Base-by-base conservation (phyloP, 2,113 vertebrate species). In the Pycnonotus jocosus region DNA sequence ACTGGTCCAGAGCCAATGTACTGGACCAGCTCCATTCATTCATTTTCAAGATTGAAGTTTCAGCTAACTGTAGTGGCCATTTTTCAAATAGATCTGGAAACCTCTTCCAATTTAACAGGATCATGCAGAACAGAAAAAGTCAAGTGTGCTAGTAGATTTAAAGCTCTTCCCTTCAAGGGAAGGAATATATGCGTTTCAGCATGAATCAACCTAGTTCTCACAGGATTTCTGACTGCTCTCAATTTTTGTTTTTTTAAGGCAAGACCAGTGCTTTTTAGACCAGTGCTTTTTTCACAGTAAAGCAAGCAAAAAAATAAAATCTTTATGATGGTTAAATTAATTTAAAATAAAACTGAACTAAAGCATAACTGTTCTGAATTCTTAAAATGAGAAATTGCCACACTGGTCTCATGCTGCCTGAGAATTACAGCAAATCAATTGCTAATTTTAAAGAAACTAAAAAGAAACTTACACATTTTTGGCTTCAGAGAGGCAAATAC, bases 1-100 rank as follows among this genome's bases (percentile, higher is more conserved):
- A 99, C 99, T 99, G 99, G 99, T 98, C 97, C 97, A 95, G 92
- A 98, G 99, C 99, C 99, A 99, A 98, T 97, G 97, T 97, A 98
- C 98, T 99, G 99, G 99, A 99, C 97, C 93, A 54, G 87, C 96
- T 99, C 99, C 99, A 99, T 98, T 96, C 97, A 98, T 98, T 98
- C 97, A 98, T 98, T 98, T 98, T 98, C 97, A 98, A 98, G 97
- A 98, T 94, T 97, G 97, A 98, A 98, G 97, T 90, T 97, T 97
- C 96, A 97, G 97, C 97, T 98, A 98, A 97, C 98, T 93, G 95
- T 97, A 98, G 98, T 97, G 97, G 97, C 98, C 98, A 96, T 97
- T 98, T 98, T 97, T 98, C 96, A 97, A 96, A 96, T 88, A 97
- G 95, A 86, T 97, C 96, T 98, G 97, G 96, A 97, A 98, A 95